Evolutionary conservation across 2,888 invertebrate species (phyloP).

Genomic region (Mimas tiliae): DNA sequence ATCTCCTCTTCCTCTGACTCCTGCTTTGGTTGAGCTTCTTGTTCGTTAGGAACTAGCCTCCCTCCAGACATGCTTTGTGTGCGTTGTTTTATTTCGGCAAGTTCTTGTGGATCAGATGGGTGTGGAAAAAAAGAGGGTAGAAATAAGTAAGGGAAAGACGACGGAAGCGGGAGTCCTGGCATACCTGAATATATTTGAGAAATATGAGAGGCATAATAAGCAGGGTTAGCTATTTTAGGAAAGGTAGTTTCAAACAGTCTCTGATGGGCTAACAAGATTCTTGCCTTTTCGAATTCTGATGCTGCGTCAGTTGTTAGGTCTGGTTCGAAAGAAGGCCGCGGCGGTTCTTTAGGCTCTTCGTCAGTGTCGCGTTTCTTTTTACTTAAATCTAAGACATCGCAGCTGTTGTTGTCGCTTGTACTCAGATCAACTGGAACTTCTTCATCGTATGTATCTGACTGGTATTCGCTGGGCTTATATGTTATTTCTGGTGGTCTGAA

Average conservation of each 20-base stretch:
- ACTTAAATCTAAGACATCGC: constrained; percentile 92
- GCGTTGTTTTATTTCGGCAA: constrained; percentile 88
- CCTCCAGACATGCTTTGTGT: constrained; percentile 90
- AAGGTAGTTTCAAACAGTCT: constrained; percentile 86
- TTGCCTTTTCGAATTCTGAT: constrained; percentile 81
- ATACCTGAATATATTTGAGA: constrained; percentile 86
- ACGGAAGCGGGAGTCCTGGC: constrained; percentile 81
- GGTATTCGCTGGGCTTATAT: constrained; percentile 64
- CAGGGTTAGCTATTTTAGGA: constrained; percentile 85
- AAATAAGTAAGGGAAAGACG: constrained; percentile 87
- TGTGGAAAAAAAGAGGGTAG: constrained; percentile 84
- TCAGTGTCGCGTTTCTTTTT: constrained; percentile 86
- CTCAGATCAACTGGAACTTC: constrained; percentile 89
- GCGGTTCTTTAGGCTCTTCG: constrained; percentile 64
- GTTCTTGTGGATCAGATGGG: constrained; percentile 84
- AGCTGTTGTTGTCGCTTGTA: constrained; percentile 82
- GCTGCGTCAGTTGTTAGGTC: constrained; percentile 67
- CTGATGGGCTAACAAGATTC: constrained; percentile 87
- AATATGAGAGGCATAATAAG: constrained; percentile 86
- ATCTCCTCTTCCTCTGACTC: constrained; percentile 83
- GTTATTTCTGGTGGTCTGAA: constrained; percentile 68
- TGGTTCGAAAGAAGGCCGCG: constrained; percentile 77
- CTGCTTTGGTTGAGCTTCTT: constrained; percentile 64
- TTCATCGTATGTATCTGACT: constrained; percentile 72
- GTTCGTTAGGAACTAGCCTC: constrained; percentile 80